phyloP scores from a whole-genome alignment of 1,140 invertebrate species.

The Brachystomella parvula region DNA sequence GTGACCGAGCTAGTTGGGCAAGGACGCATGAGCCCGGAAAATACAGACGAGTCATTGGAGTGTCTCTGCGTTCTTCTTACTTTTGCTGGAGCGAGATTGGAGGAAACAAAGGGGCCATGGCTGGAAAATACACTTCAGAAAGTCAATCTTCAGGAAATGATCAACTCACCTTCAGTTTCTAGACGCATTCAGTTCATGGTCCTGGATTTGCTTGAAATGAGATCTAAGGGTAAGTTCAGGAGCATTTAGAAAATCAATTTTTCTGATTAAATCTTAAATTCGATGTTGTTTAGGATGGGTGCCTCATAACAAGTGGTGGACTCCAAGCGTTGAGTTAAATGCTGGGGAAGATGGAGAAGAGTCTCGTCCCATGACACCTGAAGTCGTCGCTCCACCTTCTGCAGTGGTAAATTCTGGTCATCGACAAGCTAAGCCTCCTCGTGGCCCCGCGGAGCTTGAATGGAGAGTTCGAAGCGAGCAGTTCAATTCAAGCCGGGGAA shows the following conservation, averaged over 20 bases:
- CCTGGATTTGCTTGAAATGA: slow-evolving; percentile 33
- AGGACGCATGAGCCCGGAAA: background rate
- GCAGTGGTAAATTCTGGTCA: background rate
- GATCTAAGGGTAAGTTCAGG: slow-evolving; percentile 6
- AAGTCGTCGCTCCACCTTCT: background rate
- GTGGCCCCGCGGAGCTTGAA: background rate
- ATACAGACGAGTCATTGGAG: slow-evolving; percentile 24
- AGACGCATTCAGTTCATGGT: slow-evolving; percentile 35
- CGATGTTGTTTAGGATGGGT: slow-evolving; percentile 15
- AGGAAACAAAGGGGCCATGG: slow-evolving; percentile 22
- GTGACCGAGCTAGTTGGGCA: slow-evolving; percentile 22
- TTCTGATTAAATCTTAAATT: background rate
- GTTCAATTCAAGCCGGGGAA: background rate
- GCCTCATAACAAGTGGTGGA: slow-evolving; percentile 36
- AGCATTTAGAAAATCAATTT: background rate
- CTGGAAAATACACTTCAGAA: slow-evolving; percentile 25
- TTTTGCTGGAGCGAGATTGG: slow-evolving; percentile 28
- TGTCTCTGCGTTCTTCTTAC: slow-evolving; percentile 31
- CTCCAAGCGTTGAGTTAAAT: slow-evolving; percentile 19
- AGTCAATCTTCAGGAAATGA: slow-evolving; percentile 16
- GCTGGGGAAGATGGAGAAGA: background rate
- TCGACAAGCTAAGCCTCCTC: background rate
- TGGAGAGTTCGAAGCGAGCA: background rate
- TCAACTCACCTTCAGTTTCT: slow-evolving; percentile 16
- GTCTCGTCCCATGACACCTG: background rate